Percentiles rank a stretch among this genome's conserved stretches.
Conservation (phyloP, 2,797 vertebrate species). For the Florisuga fusca region DNA sequence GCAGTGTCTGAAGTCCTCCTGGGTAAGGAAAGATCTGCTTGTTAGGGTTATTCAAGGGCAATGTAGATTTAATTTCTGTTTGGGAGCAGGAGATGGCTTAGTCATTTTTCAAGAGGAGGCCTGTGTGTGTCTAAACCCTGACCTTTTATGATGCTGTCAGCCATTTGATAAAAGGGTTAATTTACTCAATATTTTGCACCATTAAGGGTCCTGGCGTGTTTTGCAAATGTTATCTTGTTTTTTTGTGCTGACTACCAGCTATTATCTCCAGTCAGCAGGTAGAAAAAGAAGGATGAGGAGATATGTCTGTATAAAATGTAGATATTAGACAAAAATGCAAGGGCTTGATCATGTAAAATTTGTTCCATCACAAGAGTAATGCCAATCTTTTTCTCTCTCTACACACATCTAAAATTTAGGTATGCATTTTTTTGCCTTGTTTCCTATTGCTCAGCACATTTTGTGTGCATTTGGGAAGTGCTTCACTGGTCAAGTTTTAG, state of each 20-base stretch:
- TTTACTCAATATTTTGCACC: background rate
- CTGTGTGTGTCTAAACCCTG: background rate
- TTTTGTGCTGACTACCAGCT: background rate
- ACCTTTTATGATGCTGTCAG: background rate
- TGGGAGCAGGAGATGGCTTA: background rate
- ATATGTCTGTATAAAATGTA: background rate
- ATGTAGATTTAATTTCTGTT: background rate
- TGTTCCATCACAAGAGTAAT: background rate
- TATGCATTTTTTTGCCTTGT: rapidly evolving
- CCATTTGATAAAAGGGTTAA: background rate
- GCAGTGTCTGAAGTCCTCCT: background rate
- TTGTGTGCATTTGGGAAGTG: background rate
- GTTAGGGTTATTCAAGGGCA: background rate
- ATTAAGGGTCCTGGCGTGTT: background rate
- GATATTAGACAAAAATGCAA: background rate
- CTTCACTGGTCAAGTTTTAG: background rate
- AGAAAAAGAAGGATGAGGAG: background rate
- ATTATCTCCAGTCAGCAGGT: background rate
- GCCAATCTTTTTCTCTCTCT: rapidly evolving
- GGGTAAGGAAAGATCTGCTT: background rate
- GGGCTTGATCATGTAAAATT: background rate
- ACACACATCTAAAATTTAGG: background rate
- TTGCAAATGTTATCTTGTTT: background rate
- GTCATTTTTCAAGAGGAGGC: background rate
- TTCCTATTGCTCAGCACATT: background rate